Base-by-base conservation (phyloP, 2,888 invertebrate genomes). In the Acleris holmiana region DNA sequence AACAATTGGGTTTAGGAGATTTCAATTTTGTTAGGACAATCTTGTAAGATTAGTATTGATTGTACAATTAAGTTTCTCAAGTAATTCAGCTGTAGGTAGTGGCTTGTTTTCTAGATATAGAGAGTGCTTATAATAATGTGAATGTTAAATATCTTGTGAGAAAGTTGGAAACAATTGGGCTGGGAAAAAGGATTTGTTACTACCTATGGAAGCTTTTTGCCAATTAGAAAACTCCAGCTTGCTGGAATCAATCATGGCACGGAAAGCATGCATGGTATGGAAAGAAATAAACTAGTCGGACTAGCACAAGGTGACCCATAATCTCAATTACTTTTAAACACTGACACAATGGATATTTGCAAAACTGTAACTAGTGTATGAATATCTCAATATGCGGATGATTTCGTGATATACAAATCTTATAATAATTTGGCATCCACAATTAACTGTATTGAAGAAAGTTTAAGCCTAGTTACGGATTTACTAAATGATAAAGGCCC, bases 301-400 rank as follows among this genome's bases (percentile, higher is more conserved):
- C 49, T 69, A 19, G 67, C 70, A 8, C 70, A 68, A 55, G 66
- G 66, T 15, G 69, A 69, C 15, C 70, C 70, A 1, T 13, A 68
- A 6, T 70, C 70, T 4, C 70, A 68, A 4, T n/a, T 25, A n/a
- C 35, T 70, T 2, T n/a, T n/a, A n/a, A n/a, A n/a, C n/a, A n/a
- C n/a, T n/a, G n/a, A n/a, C n/a, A n/a, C n/a, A n/a, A n/a, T n/a
- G 25, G 18, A 46, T 21, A 64, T 69, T 40, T 66, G 64, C 40
- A 44, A 53, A 10, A 41, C 4, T 2, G 55, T 62, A 10, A 10
- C 44, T 8, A 44, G 51, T 41, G 65, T 67, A 0, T 51, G 13
- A 4, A 50, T 67, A 15, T 60, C 54, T 3, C 67, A 71, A 47
- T 71, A 71, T 48, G 70, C 66, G 3, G 70, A 66, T 19, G 23